Percentiles rank a stretch among this genome's conserved stretches.
phyloP scores from a whole-genome alignment of 2,888 invertebrate genomes.

The Polydrusus pterygomalis region DNA sequence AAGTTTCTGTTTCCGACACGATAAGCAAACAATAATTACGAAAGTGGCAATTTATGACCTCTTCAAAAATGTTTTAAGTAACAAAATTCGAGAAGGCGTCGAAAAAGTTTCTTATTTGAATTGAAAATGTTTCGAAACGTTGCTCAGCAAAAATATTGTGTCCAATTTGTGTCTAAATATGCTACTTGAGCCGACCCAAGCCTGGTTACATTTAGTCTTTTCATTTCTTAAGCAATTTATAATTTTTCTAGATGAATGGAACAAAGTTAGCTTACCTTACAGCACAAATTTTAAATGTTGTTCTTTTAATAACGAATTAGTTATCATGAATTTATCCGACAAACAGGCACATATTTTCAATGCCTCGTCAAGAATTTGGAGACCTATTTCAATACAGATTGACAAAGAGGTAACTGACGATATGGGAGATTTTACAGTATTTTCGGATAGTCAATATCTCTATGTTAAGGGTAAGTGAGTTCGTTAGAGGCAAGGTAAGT shows the following conservation, averaged over 20 bases:
- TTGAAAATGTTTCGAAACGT: too few species aligned
- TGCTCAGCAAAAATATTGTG: too few species aligned
- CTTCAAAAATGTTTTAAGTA: too few species aligned
- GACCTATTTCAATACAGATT: slow-evolving; percentile 17
- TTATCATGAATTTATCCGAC: slow-evolving; percentile 23
- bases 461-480: slow-evolving; percentile 42
- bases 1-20: too few species aligned
- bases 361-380: slow-evolving; percentile 23
- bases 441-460: slow-evolving; percentile 33
- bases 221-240: neutral
- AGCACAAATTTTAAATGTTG: slow-evolving; percentile 43
- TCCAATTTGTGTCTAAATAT: too few species aligned
- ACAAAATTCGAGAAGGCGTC: too few species aligned
- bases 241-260: slow-evolving; percentile 42
- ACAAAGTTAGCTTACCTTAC: slow-evolving; percentile 21
- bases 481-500: too few species aligned
- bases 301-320: slow-evolving; percentile 26
- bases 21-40: too few species aligned
- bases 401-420: slow-evolving; percentile 23
- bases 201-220: too few species aligned
- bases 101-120: too few species aligned
- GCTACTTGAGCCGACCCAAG: too few species aligned
- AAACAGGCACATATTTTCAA: slow-evolving; percentile 36
- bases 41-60: too few species aligned
- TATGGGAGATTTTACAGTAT: slow-evolving; percentile 38